Conservation (phyloP, 2,797 vertebrate genomes). For the Lophotriccus pileatus region DNA sequence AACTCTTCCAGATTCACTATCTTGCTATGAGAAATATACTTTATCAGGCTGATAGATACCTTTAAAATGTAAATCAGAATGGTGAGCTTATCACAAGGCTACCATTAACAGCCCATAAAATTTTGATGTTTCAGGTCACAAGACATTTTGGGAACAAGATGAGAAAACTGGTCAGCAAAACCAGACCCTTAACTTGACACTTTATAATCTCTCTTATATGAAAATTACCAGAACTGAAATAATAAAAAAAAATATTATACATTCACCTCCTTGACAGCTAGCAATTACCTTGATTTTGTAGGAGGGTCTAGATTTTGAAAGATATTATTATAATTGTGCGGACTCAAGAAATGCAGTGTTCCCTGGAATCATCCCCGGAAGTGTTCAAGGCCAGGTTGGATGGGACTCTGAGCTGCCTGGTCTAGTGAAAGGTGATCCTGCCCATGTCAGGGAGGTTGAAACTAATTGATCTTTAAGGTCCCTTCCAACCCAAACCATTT, state of each 20-base stretch:
- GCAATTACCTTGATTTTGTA: neutral
- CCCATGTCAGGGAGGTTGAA: neutral
- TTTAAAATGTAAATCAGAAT: constrained; percentile 73
- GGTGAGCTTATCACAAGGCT: constrained; percentile 35
- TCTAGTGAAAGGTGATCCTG: neutral
- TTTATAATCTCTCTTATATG: neutral
- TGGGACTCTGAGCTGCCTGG: neutral
- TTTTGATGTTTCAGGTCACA: neutral
- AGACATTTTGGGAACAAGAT: neutral
- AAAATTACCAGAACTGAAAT: neutral
- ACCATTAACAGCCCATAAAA: constrained; percentile 39
- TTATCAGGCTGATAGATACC: constrained; percentile 59
- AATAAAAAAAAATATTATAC: neutral
- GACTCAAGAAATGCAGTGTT: neutral
- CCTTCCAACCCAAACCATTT: neutral
- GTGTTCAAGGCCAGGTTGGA: neutral
- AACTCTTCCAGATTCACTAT: constrained; percentile 62
- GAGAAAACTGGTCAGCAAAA: neutral
- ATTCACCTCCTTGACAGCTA: neutral
- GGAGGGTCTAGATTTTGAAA: neutral
- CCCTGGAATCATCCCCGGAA: neutral
- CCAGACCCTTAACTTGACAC: neutral
- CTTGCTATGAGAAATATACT: constrained; percentile 34
- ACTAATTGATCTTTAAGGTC: too few relatives aligned
- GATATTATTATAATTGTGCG: neutral